phyloP scores from a whole-genome alignment of 2,113 vertebrate genomes.

The Puffinus mauretanicus region DNA sequence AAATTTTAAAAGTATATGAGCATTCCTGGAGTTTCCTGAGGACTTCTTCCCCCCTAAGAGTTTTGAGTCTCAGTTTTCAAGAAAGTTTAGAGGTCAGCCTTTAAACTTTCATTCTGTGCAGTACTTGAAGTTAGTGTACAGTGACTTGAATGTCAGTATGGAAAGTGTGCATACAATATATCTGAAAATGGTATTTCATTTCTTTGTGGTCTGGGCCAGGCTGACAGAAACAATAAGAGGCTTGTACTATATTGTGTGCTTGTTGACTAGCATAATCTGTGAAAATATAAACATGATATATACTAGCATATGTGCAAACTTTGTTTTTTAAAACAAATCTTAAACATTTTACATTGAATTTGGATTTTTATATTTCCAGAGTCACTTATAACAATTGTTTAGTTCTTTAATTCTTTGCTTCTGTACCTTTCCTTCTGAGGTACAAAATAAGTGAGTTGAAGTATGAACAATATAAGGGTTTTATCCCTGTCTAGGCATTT shows the following conservation, averaged over 20 bases:
- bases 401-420: background rate
- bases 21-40: background rate
- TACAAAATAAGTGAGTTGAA: background rate
- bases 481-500: background rate
- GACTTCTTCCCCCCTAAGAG: accelerated
- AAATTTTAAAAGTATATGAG: background rate
- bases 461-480: background rate
- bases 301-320: background rate
- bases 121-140: background rate
- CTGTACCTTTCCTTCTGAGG: background rate
- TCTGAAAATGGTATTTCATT: background rate
- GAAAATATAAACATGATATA: background rate
- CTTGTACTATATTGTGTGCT: background rate
- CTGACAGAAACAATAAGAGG: background rate
- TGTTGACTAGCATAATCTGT: background rate
- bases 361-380: background rate
- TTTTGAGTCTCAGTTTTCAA: background rate
- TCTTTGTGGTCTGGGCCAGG: background rate
- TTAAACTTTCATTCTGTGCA: background rate
- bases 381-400: background rate
- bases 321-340: background rate
- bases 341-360: background rate
- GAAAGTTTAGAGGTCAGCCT: background rate
- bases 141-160: background rate
- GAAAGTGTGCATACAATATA: background rate